phyloP scores from a whole-genome alignment of 2,797 vertebrate genomes.

The Pseudotriccus pelzelni region DNA sequence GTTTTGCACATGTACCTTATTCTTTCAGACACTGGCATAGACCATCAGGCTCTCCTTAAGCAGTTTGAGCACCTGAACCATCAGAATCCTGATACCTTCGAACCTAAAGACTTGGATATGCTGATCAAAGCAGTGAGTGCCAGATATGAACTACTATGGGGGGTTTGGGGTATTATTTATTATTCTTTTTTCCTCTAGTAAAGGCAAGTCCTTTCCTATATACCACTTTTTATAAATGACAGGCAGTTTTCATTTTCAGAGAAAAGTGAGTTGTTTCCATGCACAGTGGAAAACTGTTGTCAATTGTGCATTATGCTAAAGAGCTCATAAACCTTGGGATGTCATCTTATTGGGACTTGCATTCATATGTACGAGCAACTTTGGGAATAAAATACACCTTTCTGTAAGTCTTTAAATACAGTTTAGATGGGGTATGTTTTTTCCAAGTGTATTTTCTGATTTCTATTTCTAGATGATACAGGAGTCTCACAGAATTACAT shows the following conservation, averaged over 20 bases:
- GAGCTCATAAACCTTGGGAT: background rate
- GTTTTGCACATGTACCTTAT: background rate
- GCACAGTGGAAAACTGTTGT: background rate
- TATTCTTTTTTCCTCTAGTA: background rate
- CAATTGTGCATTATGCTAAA: background rate
- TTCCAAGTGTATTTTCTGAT: background rate
- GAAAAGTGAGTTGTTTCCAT: background rate
- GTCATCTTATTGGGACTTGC: background rate
- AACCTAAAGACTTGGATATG: conserved; percentile 94
- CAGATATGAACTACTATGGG: background rate
- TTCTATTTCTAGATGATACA: background rate
- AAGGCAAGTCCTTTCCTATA: background rate
- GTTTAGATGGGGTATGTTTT: background rate
- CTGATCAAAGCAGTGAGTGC: conserved; percentile 92
- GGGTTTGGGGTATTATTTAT: background rate
- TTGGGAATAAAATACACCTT: background rate
- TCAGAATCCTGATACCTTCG: conserved; percentile 94
- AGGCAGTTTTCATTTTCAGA: background rate
- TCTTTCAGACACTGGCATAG: conserved; percentile 86
- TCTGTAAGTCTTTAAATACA: background rate
- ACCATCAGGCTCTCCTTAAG: conserved; percentile 92
- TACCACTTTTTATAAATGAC: background rate
- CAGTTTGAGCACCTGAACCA: conserved; percentile 98
- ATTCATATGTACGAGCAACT: background rate
- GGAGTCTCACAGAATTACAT: background rate